phyloP scores from a whole-genome alignment of 2,888 invertebrate species.

The Smittia aterrima region DNA sequence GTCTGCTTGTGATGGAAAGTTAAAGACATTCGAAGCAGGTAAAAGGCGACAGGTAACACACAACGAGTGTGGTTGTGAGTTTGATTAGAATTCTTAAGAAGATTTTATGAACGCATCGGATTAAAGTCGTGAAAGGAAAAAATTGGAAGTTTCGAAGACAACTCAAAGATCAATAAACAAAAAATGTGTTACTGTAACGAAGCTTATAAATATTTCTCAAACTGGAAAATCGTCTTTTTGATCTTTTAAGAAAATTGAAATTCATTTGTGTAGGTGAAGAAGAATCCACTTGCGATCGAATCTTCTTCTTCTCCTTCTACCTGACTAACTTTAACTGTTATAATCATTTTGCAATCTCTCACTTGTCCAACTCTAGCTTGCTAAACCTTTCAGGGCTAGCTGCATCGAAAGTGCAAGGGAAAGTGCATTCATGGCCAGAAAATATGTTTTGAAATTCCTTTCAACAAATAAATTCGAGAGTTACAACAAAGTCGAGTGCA shows the following conservation, averaged over 20 bases:
- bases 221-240: not conserved
- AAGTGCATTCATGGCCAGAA: not conserved
- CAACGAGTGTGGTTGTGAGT: not conserved
- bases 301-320: conserved; percentile 13
- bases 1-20: not conserved
- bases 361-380: not conserved
- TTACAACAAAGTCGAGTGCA: not conserved
- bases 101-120: not conserved
- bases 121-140: not conserved
- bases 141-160: not conserved
- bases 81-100: conserved; percentile 2
- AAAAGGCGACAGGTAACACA: not conserved
- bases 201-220: not conserved
- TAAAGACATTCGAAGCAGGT: not conserved
- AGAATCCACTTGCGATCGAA: not conserved
- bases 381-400: not conserved
- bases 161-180: not conserved
- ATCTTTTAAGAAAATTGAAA: too few relatives aligned
- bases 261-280: conserved; percentile 16
- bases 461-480: not conserved
- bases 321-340: not conserved
- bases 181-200: too few relatives aligned
- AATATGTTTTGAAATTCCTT: not conserved
- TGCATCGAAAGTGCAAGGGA: not conserved
- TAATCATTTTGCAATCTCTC: conserved; percentile 7